These are phyloP conservation scores for Scaptomyza flava DNA, from an alignment of 2,888 invertebrate species.

Conservation along the genomic window DNA sequence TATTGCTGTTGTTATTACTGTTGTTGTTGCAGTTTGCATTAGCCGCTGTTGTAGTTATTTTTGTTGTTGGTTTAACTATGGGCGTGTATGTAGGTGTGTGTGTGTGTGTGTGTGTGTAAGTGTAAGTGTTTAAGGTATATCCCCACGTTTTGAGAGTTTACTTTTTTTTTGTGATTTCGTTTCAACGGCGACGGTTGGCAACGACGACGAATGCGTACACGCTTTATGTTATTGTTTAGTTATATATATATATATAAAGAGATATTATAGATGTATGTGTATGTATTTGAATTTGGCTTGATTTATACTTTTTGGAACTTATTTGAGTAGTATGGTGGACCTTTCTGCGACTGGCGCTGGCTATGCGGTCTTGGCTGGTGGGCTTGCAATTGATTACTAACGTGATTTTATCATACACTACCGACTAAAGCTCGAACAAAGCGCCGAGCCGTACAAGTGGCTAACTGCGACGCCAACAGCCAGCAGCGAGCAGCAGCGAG, in stretches of 20 bases:
- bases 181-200: conserved; percentile 32
- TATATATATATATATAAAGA: background rate
- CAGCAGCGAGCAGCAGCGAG: conserved; percentile 9
- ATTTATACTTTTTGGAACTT: conserved; percentile 30
- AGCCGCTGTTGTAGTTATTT: conserved; percentile 8
- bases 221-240: conserved; percentile 28
- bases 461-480: conserved; percentile 52
- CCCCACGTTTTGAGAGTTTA: conserved; percentile 44
- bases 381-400: conserved; percentile 84
- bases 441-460: conserved; percentile 50
- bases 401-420: conserved; percentile 84
- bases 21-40: conserved; percentile 20
- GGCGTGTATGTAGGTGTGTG: conserved; percentile 1
- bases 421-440: conserved; percentile 82
- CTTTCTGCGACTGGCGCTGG: conserved; percentile 64
- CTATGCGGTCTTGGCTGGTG: conserved; percentile 82
- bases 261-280: conserved; percentile 1
- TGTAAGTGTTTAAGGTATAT: conserved; percentile 25
- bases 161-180: background rate
- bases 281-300: conserved; percentile 14
- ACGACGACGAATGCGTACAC: conserved; percentile 49
- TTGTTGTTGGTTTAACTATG: conserved; percentile 9
- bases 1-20: conserved; percentile 15
- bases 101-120: conserved; percentile 2
- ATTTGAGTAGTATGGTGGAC: conserved; percentile 31